Evolutionary conservation across 2,113 vertebrate species (phyloP), one percentile per base, ranked within the genome.

Genomic region (Cebidichthys violaceus): DNA sequence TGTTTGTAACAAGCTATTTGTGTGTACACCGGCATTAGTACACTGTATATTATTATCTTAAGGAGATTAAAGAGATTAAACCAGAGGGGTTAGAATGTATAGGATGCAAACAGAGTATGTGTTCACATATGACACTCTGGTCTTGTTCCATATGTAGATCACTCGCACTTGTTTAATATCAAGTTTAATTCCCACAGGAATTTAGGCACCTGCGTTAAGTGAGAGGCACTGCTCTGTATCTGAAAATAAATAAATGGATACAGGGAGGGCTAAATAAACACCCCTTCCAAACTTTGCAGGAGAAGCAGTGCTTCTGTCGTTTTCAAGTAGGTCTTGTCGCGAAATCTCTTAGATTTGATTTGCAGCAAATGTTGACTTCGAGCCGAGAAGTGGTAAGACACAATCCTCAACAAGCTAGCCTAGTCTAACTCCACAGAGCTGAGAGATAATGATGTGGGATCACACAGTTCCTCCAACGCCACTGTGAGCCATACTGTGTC

Each of bases 361-460:
- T 77, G 74, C 61, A 74, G 85, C 70, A 37, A 72, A 79, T 65
- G 61, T n/a, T 27, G 72, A 79, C 59, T 31, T 31, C 71, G 35
- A 71, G 69, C 13, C 2, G n/a, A 66, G 59, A 81, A 80, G 37
- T 15, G n/a, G 64, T 70, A 29, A 45, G 45, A 86, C 75, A 59
- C 55, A 82, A 82, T 86, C 66, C 43, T 52, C 45, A 64, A 67
- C 69, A 24, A 87, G 76, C 9, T 17, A 84, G 86, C 47, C 33
- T 14, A 64, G 67, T 80, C 59, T 45, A 54, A 79, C 70, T 75
- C 45, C 60, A 14, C 37, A 70, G 65, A 81, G 81, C 77, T 37
- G 78, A 66, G 75, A 47, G 68, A 29, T 89, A 86, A 86, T 83
- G 84, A 92, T 84, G 78, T 60, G 35, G 70, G 78, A 88, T 90